These are phyloP conservation scores for Solenopsis invicta DNA, from an alignment of 1,140 invertebrate genomes.

Conservation along the genomic window DNA sequence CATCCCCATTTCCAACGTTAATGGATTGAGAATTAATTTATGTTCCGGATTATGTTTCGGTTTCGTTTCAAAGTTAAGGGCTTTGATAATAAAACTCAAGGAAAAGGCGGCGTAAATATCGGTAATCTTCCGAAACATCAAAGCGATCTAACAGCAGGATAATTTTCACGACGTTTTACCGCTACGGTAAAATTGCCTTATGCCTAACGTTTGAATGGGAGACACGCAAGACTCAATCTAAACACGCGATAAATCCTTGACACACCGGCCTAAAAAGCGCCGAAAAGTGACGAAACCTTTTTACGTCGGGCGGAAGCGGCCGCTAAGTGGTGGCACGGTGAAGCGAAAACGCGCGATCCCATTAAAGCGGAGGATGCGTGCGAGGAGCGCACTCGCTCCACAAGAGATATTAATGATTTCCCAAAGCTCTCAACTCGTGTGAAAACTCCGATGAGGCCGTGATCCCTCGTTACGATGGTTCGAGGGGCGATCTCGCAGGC, in stretches of 20 bases:
- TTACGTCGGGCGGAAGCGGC: conserved; percentile 71
- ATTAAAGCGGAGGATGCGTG: conserved; percentile 68
- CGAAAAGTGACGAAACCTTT: conserved; percentile 74
- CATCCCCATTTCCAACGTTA: background rate
- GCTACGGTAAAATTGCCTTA: conserved; percentile 58
- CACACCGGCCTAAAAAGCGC: conserved; percentile 72
- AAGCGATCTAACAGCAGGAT: conserved; percentile 14
- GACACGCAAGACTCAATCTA: conserved; percentile 74
- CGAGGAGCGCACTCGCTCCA: conserved; percentile 27
- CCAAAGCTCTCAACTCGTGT: conserved; percentile 80
- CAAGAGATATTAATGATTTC: conserved; percentile 83
- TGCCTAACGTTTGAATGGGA: conserved; percentile 75
- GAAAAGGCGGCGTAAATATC: background rate
- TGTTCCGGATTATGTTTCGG: background rate
- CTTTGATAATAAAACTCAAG: background rate
- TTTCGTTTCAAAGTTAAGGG: background rate
- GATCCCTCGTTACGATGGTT: conserved; percentile 37
- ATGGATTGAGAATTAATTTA: conserved; percentile 2
- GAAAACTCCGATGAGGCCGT: conserved; percentile 72
- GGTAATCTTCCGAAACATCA: background rate
- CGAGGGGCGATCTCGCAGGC: conserved; percentile 31
- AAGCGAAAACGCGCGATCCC: conserved; percentile 68
- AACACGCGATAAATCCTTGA: conserved; percentile 79
- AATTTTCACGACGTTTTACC: conserved; percentile 68
- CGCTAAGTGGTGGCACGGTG: conserved; percentile 74